These are phyloP conservation scores for Muschampia plurimacula DNA, from an alignment of 2,888 invertebrate species.

Conservation along the genomic window DNA sequence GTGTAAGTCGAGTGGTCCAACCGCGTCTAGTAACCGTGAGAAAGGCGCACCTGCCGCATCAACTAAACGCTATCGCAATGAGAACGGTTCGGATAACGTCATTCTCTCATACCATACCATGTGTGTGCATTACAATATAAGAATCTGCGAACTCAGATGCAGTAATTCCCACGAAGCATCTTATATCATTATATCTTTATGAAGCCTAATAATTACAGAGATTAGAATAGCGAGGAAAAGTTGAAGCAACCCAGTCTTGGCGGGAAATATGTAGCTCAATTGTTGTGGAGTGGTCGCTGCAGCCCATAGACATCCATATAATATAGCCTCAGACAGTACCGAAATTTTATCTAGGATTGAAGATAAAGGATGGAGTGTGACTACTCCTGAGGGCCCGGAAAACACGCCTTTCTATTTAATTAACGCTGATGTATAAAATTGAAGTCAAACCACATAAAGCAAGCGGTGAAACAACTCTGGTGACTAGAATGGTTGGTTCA, in stretches of 20 bases:
- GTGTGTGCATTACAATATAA: constrained; percentile 16
- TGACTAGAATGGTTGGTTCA: too few relatives aligned
- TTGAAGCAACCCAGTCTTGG: neutral
- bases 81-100: constrained; percentile 30
- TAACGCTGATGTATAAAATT: too few relatives aligned
- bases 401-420: too few relatives aligned
- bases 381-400: neutral
- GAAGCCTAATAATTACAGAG: neutral
- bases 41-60: constrained; percentile 69
- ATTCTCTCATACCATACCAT: constrained; percentile 25
- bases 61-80: constrained; percentile 32
- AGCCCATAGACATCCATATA: neutral
- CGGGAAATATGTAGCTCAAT: neutral
- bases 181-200: neutral
- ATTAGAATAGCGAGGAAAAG: neutral
- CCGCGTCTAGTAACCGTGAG: constrained; percentile 57
- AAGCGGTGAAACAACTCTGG: neutral
- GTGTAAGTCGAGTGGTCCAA: constrained; percentile 55
- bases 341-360: neutral
- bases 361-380: neutral
- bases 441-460: neutral
- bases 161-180: constrained; percentile 3
- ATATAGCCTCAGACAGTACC: neutral
- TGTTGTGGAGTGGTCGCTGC: neutral
- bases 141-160: neutral